Evolutionary conservation across 2,113 vertebrate genomes (phyloP).

Genomic region (Amphiprion percula): DNA sequence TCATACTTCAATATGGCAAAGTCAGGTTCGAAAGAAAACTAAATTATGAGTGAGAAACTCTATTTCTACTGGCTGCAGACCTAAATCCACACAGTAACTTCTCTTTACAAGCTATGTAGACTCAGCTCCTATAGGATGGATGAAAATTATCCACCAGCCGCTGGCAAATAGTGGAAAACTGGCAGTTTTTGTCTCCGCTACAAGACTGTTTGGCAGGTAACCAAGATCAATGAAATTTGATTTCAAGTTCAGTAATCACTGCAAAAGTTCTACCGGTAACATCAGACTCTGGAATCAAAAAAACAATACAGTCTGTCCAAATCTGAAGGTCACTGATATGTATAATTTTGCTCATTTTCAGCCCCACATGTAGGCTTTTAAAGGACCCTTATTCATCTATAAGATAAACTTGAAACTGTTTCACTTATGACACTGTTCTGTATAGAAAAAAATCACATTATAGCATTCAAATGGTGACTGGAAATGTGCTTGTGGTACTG

Average conservation of each 20-base stretch:
- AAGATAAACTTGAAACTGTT: neutral
- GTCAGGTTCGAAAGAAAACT: slow-evolving; percentile 18
- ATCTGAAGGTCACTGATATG: neutral
- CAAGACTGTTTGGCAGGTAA: slow-evolving; percentile 53
- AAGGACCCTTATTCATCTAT: neutral
- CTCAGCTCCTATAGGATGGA: slow-evolving; percentile 13
- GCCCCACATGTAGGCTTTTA: neutral
- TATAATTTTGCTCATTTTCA: neutral
- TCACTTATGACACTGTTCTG: neutral
- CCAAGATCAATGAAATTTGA: slow-evolving; percentile 57
- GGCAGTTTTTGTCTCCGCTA: slow-evolving; percentile 21
- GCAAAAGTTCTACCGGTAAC: slow-evolving; percentile 15
- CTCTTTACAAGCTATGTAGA: slow-evolving; percentile 45
- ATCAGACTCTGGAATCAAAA: slow-evolving; percentile 1
- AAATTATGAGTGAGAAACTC: slow-evolving; percentile 28
- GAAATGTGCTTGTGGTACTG: neutral
- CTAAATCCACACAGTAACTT: slow-evolving; percentile 63
- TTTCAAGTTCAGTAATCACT: slow-evolving; percentile 17
- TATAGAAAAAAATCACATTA: neutral
- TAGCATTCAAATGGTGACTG: neutral
- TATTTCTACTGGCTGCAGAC: slow-evolving; percentile 45
- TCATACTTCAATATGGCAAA: slow-evolving; percentile 28
- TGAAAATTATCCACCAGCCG: slow-evolving; percentile 38
- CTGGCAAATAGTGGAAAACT: slow-evolving; percentile 47
- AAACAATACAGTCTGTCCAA: slow-evolving; percentile 34